Conservation (phyloP, 2,797 vertebrate genomes). For the Tangara arthus region DNA sequence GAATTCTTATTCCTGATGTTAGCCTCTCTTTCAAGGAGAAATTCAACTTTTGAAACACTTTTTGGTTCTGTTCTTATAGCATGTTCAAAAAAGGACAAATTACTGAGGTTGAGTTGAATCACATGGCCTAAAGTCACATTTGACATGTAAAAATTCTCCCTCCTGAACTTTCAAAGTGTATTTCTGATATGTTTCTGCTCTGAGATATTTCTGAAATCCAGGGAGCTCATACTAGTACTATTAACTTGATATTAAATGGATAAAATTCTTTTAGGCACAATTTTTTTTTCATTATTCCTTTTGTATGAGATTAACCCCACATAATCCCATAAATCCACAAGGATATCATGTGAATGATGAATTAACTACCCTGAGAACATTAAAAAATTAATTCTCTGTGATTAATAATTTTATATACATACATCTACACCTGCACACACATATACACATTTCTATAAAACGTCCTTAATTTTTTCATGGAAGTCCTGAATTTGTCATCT, state of each 20-base stretch:
- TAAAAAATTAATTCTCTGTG: not conserved
- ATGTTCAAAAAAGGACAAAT: not conserved
- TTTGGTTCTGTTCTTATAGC: not conserved
- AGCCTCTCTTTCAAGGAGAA: not conserved
- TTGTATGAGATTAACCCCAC: not conserved
- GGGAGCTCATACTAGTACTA: not conserved
- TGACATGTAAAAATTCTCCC: not conserved
- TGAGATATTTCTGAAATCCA: not conserved
- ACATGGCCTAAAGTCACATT: not conserved
- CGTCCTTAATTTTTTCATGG: not conserved
- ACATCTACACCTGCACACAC: accelerated
- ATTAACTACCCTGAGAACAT: not conserved
- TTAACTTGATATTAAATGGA: not conserved
- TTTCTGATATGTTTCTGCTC: not conserved
- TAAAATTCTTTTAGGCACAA: not conserved
- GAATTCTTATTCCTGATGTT: not conserved
- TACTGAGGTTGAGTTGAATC: not conserved
- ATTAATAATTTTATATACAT: not conserved
- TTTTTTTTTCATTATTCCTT: not conserved
- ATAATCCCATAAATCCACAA: not conserved
- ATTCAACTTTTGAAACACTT: not conserved
- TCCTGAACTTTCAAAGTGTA: not conserved
- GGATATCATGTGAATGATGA: not conserved
- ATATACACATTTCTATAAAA: not conserved
- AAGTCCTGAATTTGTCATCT: not conserved